Evolutionary conservation across 2,113 vertebrate genomes (phyloP).

Genomic region (Notarius lentiginosus): DNA sequence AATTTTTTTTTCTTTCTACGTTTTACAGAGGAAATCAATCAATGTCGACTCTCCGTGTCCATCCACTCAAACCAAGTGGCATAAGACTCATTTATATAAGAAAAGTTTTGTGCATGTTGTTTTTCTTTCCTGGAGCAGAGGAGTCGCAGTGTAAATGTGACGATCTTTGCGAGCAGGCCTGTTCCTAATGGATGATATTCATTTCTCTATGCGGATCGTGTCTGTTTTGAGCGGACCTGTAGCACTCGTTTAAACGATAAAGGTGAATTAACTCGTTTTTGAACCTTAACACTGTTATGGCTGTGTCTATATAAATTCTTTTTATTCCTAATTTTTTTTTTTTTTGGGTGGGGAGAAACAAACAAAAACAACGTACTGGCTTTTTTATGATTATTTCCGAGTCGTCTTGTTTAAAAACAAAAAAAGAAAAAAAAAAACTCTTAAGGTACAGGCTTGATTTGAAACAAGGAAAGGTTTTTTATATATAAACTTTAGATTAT

Average conservation of each 20-base stretch:
- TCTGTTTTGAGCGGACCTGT: constrained; percentile 63
- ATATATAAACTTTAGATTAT: constrained; percentile 84
- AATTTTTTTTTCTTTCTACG: constrained; percentile 5
- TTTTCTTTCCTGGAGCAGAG: constrained; percentile 35
- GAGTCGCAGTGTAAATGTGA: constrained; percentile 39
- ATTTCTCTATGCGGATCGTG: constrained; percentile 54
- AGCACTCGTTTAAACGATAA: constrained; percentile 58
- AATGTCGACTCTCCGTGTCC: constrained; percentile 19
- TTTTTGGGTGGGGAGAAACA: constrained; percentile 53
- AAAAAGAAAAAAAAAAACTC: constrained; percentile 70
- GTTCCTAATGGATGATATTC: constrained; percentile 57
- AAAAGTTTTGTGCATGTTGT: constrained; percentile 41
- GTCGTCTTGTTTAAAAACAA: constrained; percentile 64
- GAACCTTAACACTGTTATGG: constrained; percentile 76
- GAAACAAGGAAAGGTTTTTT: constrained; percentile 77
- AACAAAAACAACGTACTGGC: too few species aligned
- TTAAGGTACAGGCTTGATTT: constrained; percentile 84
- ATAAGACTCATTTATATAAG: constrained; percentile 38
- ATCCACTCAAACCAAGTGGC: constrained; percentile 9
- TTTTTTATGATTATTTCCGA: constrained; percentile 76
- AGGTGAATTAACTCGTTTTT: constrained; percentile 58
- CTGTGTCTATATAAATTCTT: constrained; percentile 68
- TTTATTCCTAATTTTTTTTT: constrained; percentile 75
- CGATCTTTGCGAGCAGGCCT: constrained; percentile 46
- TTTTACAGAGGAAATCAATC: constrained; percentile 46